Conservation (phyloP, 1,140 invertebrate genomes). For the Penaeus chinensis region DNA sequence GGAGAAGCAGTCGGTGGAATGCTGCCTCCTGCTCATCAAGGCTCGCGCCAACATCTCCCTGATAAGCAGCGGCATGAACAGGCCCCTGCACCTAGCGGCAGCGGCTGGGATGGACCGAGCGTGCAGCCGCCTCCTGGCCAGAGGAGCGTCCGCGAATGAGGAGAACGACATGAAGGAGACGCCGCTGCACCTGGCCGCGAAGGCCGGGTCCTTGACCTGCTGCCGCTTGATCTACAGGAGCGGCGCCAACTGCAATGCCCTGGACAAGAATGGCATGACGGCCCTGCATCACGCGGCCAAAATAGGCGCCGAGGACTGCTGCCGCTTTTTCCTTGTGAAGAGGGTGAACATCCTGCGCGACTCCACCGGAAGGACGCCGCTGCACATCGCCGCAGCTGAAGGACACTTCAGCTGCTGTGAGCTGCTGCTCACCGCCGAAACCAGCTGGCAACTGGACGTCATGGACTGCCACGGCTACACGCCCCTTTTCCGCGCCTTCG, state of each 20-base stretch:
- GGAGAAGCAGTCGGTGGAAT: background rate
- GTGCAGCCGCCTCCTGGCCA: background rate
- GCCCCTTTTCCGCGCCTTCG: background rate
- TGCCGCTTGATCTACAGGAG: background rate
- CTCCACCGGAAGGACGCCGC: background rate
- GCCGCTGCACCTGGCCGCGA: slow-evolving; percentile 2
- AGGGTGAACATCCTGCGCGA: background rate
- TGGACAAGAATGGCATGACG: background rate
- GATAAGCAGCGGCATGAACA: background rate
- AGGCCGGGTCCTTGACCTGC: background rate
- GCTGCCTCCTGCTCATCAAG: background rate
- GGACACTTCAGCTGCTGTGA: background rate
- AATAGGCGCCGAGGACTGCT: background rate
- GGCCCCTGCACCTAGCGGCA: background rate
- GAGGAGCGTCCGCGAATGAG: background rate
- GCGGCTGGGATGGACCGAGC: background rate
- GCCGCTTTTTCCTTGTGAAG: background rate
- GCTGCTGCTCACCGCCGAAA: background rate
- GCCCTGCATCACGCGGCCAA: slow-evolving; percentile 1
- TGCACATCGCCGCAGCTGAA: background rate
- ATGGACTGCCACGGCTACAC: background rate
- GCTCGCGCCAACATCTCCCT: background rate
- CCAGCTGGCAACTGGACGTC: background rate
- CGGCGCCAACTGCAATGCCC: background rate
- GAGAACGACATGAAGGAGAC: background rate